A percentile compares a stretch with the other conserved stretches of the same genome.
These are phyloP conservation scores for Trematomus bernacchii DNA, from an alignment of 2,797 vertebrate genomes.

Conservation along the genomic window DNA sequence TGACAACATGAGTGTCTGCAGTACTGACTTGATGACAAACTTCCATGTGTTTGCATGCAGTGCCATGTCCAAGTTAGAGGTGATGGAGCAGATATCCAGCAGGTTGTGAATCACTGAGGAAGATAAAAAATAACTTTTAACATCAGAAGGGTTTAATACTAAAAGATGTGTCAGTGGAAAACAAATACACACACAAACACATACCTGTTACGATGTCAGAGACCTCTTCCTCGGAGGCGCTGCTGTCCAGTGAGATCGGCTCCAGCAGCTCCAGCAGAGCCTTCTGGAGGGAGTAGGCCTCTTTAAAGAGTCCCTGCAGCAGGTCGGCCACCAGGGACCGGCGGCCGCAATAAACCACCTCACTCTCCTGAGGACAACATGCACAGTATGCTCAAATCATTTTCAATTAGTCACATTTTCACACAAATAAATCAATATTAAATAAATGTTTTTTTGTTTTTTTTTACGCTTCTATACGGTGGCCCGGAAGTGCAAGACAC, in stretches of 20 bases:
- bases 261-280: conserved; percentile 92
- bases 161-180: neutral
- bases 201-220: conserved; percentile 89
- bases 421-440: neutral
- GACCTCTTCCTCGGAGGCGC: conserved; percentile 82
- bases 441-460: too few relatives aligned
- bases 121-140: conserved; percentile 15
- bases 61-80: conserved; percentile 94
- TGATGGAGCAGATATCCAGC: conserved; percentile 92
- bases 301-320: conserved; percentile 93
- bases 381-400: neutral
- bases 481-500: too few relatives aligned
- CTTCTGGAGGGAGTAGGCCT: conserved; percentile 94
- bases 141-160: neutral
- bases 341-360: conserved; percentile 90
- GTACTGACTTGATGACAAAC: conserved; percentile 95
- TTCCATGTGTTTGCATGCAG: conserved; percentile 98
- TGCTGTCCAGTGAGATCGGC: conserved; percentile 82
- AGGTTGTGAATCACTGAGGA: conserved; percentile 92
- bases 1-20: neutral
- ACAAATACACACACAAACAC: conserved; percentile 28
- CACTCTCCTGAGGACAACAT: conserved; percentile 88
- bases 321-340: conserved; percentile 93
- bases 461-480: too few relatives aligned
- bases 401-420: neutral